Evolutionary conservation across 2,888 invertebrate species (phyloP), one percentile per base, ranked within the genome.

Genomic region (Chrysodeixis includens): DNA sequence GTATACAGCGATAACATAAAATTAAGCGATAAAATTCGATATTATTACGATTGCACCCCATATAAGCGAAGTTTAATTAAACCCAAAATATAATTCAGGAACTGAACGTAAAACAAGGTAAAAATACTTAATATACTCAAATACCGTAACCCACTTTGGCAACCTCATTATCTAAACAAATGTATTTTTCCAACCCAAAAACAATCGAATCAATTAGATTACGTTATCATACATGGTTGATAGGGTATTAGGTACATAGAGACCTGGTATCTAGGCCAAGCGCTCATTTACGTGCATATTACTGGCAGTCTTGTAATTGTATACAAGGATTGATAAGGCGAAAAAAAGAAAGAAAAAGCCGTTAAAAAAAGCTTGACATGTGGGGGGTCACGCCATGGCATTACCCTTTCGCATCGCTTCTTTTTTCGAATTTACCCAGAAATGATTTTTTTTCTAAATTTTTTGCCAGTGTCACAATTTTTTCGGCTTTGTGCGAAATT

Each of bases 401-500:
- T 88, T 85, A 88, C 90, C 91, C 90, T 88, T 90, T 90, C 80
- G 78, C 69, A 55, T 62, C 67, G 62, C 63, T 57, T 75, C 87
- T 87, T 85, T 81, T 58, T 52, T 14, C 18, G 55, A 56, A 86
- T 79, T 57, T 40, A 44, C 49, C 61, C 55, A 74, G 84, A 86
- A 81, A 80, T 62, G 3, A 46, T 54, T 84, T 88, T 89, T 88
- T 86, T 79, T 60, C 10, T 16, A 20, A 30, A 1, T 30, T 57
- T 67, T 71, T 86, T 88, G 84, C 84, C 80, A 12, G 35, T 12
- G 35, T 68, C 57, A 40, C 62, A 67, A 26, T 26, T 69, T n/a
- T 76, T 62, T 66, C 61, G 40, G 77, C 81, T 82, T 92, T 92
- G 90, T 92, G 76, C 62, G 46, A 76, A 90, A 94, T 94, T 94